Conservation (phyloP, 2,113 vertebrate species). For the Centropus unirufus region DNA sequence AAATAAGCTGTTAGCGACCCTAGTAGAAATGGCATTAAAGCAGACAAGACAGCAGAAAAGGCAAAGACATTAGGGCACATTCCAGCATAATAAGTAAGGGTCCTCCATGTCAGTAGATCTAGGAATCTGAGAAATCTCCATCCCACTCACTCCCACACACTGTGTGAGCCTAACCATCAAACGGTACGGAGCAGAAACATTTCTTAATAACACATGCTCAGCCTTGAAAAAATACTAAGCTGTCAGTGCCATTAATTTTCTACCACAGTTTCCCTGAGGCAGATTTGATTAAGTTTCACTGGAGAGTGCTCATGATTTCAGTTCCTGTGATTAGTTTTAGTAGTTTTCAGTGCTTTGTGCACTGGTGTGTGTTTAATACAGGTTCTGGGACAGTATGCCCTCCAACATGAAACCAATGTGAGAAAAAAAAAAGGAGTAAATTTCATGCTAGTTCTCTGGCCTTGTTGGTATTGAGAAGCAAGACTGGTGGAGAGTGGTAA, state of each 20-base stretch:
- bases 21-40: not conserved
- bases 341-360: not conserved
- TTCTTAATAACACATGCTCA: not conserved
- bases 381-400: not conserved
- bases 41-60: not conserved
- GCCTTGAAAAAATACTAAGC: not conserved
- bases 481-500: not conserved
- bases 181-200: not conserved
- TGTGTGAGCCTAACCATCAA: not conserved
- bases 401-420: not conserved
- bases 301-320: not conserved
- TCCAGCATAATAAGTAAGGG: not conserved
- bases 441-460: not conserved
- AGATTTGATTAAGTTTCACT: not conserved
- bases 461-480: not conserved
- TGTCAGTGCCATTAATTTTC: not conserved
- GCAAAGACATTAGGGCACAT: not conserved
- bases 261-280: not conserved
- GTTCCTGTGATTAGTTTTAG: not conserved
- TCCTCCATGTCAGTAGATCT: not conserved
- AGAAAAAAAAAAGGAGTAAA: not conserved
- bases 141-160: not conserved
- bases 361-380: not conserved
- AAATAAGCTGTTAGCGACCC: not conserved
- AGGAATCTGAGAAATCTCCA: not conserved